A percentile compares a stretch with the other conserved stretches of the same genome.
These are phyloP conservation scores for Cebidichthys violaceus DNA, from an alignment of 2,113 vertebrate species.

Conservation along the genomic window DNA sequence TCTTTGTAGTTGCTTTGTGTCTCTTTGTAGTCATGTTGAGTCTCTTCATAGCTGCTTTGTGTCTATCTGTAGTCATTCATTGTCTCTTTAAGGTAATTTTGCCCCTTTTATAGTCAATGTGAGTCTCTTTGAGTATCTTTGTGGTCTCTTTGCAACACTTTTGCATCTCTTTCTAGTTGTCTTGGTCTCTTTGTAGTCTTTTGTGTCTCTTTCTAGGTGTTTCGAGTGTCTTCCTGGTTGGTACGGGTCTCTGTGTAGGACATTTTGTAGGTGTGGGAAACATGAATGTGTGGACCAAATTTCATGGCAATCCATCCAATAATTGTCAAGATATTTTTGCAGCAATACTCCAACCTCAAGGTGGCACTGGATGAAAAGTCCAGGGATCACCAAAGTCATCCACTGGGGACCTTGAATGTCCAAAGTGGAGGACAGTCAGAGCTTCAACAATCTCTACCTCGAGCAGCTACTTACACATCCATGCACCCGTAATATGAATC, in stretches of 20 bases:
- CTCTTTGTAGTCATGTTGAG: too few relatives aligned
- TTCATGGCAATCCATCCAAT: neutral
- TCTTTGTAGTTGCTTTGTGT: too few relatives aligned
- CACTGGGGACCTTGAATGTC: neutral
- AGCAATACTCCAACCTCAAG: neutral
- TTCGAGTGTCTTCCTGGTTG: neutral
- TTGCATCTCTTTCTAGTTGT: too few relatives aligned
- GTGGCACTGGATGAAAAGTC: neutral
- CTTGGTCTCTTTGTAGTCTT: too few relatives aligned
- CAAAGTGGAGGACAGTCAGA: neutral
- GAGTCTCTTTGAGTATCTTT: too few relatives aligned
- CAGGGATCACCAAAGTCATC: neutral
- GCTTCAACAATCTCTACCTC: too few relatives aligned
- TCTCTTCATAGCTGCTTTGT: too few relatives aligned
- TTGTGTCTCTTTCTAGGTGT: too few relatives aligned
- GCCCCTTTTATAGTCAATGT: too few relatives aligned
- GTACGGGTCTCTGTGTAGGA: neutral
- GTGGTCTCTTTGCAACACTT: too few relatives aligned
- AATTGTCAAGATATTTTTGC: neutral
- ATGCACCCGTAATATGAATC: neutral
- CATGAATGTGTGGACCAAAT: neutral
- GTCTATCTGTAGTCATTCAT: too few relatives aligned
- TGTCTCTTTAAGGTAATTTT: too few relatives aligned
- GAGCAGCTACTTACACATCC: neutral
- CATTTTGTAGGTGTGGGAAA: neutral